A percentile compares a stretch with the other conserved stretches of the same genome.
Conservation (phyloP, 2,113 vertebrate species). For the Merops nubicus region DNA sequence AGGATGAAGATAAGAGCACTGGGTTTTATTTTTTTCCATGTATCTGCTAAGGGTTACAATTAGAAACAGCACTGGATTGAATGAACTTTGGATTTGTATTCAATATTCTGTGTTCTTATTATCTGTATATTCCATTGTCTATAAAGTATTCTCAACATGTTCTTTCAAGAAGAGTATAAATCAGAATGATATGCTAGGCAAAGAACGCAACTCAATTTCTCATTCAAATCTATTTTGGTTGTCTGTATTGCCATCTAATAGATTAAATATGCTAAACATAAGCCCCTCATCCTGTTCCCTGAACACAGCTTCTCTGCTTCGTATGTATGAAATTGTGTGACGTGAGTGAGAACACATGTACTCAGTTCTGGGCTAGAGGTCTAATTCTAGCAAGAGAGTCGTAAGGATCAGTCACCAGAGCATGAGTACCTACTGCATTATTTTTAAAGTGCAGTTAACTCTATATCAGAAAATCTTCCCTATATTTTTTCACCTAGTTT, state of each 20-base stretch:
- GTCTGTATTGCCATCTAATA: conserved; percentile 56
- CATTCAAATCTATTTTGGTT: conserved; percentile 41
- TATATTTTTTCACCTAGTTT: neutral
- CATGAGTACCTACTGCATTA: neutral
- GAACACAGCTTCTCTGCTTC: neutral
- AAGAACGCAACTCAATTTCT: conserved; percentile 20
- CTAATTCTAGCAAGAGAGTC: neutral
- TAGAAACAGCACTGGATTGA: neutral
- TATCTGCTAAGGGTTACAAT: neutral
- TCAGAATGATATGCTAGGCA: neutral
- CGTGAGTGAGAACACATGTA: neutral
- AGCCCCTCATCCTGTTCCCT: neutral
- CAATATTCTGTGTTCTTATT: neutral
- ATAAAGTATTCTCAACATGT: neutral
- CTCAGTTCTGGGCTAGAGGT: neutral
- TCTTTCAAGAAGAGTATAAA: conserved; percentile 9
- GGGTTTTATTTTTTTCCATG: neutral
- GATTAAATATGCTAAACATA: conserved; percentile 53
- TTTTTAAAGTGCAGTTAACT: conserved; percentile 1
- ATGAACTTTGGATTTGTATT: neutral
- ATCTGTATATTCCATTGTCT: neutral
- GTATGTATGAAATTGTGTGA: neutral
- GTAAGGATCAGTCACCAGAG: neutral
- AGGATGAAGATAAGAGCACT: neutral
- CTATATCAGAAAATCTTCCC: neutral